Evolutionary conservation across 2,888 invertebrate species (phyloP).

Genomic region (Aphrophora alni): DNA sequence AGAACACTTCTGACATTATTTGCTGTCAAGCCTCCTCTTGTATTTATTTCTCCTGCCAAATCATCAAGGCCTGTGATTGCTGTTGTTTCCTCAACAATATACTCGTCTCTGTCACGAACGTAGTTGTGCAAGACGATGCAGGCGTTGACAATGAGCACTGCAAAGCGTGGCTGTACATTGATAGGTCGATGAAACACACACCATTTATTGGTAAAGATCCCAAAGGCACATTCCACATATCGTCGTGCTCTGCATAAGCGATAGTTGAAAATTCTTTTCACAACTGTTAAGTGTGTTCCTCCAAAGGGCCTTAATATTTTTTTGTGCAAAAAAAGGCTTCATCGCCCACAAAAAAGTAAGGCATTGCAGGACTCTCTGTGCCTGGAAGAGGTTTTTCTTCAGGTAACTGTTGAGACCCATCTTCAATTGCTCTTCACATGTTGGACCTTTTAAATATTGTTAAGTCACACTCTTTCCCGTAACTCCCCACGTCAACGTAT

Average conservation of each 20-base stretch:
- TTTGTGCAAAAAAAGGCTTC: conserved; percentile 49
- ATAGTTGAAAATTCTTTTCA: conserved; percentile 50
- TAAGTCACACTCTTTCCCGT: background rate
- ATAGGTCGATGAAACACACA: conserved; percentile 53
- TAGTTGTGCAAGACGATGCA: conserved; percentile 48
- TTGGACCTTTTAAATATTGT: background rate
- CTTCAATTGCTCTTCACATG: background rate
- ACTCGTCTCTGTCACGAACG: conserved; percentile 46
- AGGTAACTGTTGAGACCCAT: background rate
- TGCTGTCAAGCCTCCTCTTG: conserved; percentile 2
- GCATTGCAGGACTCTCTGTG: conserved; percentile 20
- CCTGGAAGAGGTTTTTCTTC: background rate
- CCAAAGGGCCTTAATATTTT: conserved; percentile 47
- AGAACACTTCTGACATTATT: background rate
- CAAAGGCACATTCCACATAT: conserved; percentile 50
- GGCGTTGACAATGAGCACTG: conserved; percentile 51
- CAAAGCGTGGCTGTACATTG: conserved; percentile 49
- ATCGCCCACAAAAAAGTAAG: conserved; percentile 52
- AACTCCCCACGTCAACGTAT: conserved; percentile 1
- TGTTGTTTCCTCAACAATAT: conserved; percentile 43
- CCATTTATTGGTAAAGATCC: conserved; percentile 54
- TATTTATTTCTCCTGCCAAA: background rate
- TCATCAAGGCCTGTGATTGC: conserved; percentile 10
- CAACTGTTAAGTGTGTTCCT: conserved; percentile 41
- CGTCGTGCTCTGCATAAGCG: conserved; percentile 47